Conservation (phyloP, 2,113 vertebrate genomes). For the Diphyllodes magnificus region DNA sequence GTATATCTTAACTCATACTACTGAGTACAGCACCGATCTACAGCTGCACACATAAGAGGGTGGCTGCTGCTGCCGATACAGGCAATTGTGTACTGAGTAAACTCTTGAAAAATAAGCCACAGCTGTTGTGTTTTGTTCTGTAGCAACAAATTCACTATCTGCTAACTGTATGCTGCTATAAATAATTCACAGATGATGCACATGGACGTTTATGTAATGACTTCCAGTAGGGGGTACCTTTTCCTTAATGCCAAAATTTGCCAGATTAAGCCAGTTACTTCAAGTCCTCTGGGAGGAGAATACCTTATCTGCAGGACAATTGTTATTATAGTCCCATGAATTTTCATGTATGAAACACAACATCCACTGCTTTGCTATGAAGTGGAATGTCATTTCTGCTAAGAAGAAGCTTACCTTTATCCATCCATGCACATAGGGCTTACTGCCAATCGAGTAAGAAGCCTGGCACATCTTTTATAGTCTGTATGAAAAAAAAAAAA, state of each 20-base stretch:
- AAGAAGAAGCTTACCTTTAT: conserved; percentile 73
- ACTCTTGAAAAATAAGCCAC: conserved; percentile 9
- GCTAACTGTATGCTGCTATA: not conserved
- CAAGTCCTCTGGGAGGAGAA: not conserved
- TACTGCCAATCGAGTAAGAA: conserved; percentile 89
- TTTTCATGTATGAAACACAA: not conserved
- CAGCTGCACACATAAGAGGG: not conserved
- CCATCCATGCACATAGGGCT: conserved; percentile 89
- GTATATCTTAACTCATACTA: not conserved
- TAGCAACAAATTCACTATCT: not conserved
- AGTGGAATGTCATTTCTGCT: not conserved
- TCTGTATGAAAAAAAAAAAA: conserved; percentile 69
- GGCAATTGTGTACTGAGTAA: not conserved
- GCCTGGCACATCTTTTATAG: conserved; percentile 92
- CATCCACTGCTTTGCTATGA: not conserved
- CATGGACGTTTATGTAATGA: not conserved
- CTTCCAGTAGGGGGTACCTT: conserved; percentile 13
- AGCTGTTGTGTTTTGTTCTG: not conserved
- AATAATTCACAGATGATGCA: not conserved
- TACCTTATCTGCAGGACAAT: not conserved
- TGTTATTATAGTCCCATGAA: not conserved
- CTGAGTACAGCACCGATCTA: not conserved
- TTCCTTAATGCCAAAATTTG: not conserved
- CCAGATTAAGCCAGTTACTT: not conserved
- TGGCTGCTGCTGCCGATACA: not conserved